These are phyloP conservation scores for Alces alces DNA, from an alignment of 2,113 vertebrate species.

Conservation along the genomic window DNA sequence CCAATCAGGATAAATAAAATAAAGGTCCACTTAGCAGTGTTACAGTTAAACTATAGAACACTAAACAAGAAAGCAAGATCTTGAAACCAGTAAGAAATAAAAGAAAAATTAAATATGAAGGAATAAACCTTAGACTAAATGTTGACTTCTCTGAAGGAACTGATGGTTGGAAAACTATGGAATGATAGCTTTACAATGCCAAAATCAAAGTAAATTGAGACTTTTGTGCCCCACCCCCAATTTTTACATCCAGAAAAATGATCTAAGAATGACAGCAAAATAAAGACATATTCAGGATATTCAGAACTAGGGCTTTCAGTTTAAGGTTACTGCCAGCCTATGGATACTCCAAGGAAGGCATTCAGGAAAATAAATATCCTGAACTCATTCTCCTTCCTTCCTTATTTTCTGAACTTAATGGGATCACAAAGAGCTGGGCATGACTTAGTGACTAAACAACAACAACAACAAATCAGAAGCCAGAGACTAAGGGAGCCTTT, in stretches of 20 bases:
- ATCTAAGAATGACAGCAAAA: neutral
- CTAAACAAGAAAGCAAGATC: neutral
- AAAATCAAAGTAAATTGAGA: neutral
- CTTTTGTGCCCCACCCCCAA: neutral
- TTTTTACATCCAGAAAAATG: conserved; percentile 12
- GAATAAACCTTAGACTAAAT: neutral
- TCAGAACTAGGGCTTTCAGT: neutral
- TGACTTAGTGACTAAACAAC: neutral
- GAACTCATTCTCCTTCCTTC: neutral
- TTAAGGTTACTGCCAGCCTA: neutral
- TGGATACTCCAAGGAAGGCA: neutral
- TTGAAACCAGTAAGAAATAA: neutral
- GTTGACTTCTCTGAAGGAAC: neutral
- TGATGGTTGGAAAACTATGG: neutral
- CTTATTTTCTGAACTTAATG: neutral
- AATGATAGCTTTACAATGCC: neutral
- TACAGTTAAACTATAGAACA: neutral
- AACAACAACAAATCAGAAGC: neutral
- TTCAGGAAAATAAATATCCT: neutral
- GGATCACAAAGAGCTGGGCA: neutral
- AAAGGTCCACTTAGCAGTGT: neutral
- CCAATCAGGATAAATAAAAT: neutral
- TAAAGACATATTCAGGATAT: neutral
- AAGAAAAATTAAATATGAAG: neutral
- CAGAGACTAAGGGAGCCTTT: neutral